Percentiles rank a stretch among this genome's conserved stretches.
Evolutionary conservation across 2,888 invertebrate species (phyloP).

Genomic region (Pilophorus perplexus): DNA sequence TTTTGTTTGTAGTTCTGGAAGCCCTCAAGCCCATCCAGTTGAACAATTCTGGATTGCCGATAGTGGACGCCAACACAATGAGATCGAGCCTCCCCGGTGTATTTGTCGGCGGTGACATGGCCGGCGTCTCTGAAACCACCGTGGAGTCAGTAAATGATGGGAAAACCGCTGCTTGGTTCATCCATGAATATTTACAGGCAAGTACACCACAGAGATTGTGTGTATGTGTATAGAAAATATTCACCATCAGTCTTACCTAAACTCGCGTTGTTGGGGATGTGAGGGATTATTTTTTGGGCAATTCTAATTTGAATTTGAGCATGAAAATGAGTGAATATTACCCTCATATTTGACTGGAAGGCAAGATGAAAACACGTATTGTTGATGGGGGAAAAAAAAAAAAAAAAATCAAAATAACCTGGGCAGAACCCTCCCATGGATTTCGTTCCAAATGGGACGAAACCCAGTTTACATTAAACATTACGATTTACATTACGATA

Average conservation of each 20-base stretch:
- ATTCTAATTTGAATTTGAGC: no score
- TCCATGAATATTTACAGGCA: constrained; percentile 88
- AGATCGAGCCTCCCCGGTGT: constrained; percentile 73
- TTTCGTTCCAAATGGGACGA: no score
- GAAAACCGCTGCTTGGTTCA: constrained; percentile 93
- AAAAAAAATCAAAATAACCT: no score
- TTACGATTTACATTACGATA: no score
- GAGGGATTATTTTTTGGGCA: neutral
- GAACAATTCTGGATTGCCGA: constrained; percentile 75
- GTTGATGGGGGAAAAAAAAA: no score
- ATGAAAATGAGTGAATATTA: no score
- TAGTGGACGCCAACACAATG: constrained; percentile 75
- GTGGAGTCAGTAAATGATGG: constrained; percentile 99
- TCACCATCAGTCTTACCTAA: neutral
- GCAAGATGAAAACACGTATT: no score
- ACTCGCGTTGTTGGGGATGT: neutral
- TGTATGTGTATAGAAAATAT: no score
- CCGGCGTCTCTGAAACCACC: constrained; percentile 92
- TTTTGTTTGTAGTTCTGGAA: constrained; percentile 63
- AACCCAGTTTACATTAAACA: no score
- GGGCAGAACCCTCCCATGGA: no score
- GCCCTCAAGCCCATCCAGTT: constrained; percentile 78
- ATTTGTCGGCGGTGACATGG: constrained; percentile 93
- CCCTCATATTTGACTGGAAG: no score
- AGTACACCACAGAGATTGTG: neutral